Conservation (phyloP, 2,113 vertebrate species). For the Catharus minimus region DNA sequence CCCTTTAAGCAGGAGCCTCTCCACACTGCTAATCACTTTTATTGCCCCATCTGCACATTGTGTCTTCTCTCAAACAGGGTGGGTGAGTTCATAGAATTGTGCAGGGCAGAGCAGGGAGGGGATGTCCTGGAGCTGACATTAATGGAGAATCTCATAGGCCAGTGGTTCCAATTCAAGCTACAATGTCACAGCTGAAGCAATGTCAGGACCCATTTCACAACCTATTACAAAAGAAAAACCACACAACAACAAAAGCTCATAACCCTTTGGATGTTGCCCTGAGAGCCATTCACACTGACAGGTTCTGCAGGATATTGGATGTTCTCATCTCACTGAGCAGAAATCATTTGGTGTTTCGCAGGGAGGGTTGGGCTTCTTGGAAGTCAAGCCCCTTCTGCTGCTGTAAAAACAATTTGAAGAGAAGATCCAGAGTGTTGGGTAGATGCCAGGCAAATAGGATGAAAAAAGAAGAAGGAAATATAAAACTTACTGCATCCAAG, state of each 20-base stretch:
- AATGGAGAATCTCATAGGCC: constrained; percentile 44
- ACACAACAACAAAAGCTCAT: constrained; percentile 16
- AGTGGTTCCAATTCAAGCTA: constrained; percentile 11
- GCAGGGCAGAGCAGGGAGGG: not conserved
- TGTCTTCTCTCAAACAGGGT: not conserved
- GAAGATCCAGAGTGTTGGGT: not conserved
- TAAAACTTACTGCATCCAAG: not conserved
- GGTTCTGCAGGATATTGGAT: constrained; percentile 40
- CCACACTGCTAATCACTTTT: not conserved
- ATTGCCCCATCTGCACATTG: not conserved
- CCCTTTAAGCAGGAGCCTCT: not conserved
- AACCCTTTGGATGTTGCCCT: not conserved
- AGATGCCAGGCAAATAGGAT: not conserved
- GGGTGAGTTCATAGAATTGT: not conserved
- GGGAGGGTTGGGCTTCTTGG: not conserved
- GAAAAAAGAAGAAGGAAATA: not conserved
- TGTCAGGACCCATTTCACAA: constrained; percentile 47
- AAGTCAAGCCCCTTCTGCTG: not conserved
- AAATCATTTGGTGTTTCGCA: not conserved
- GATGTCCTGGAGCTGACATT: not conserved
- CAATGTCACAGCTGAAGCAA: constrained; percentile 40
- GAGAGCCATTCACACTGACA: constrained; percentile 15
- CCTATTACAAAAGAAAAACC: constrained; percentile 28
- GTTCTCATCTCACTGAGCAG: constrained; percentile 30
- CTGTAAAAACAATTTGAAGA: not conserved